A percentile compares a stretch with the other conserved stretches of the same genome.
Conservation (phyloP, 1,140 invertebrate genomes). For the Stegodyphus dumicola region DNA sequence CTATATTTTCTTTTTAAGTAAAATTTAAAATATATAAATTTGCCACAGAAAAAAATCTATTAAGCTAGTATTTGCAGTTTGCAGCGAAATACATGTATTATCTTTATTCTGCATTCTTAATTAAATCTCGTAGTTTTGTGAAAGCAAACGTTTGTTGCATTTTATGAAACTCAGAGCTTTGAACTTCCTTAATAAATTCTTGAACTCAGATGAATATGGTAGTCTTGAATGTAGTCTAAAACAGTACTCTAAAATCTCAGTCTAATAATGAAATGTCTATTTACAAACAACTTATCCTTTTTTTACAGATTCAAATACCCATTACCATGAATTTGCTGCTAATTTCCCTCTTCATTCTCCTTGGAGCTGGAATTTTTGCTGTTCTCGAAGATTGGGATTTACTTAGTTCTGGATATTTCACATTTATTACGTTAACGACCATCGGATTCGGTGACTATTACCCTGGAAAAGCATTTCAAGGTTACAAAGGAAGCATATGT, state of each 20-base stretch:
- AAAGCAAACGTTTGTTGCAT: not conserved
- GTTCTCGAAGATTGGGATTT: conserved; percentile 84
- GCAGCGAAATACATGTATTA: too few species aligned
- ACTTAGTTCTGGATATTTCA: conserved; percentile 92
- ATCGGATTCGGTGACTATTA: conserved; percentile 93
- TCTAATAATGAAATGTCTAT: too few species aligned
- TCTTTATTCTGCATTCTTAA: too few species aligned
- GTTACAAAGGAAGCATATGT: conserved; percentile 69
- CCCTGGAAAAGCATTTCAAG: conserved; percentile 80
- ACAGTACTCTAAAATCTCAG: not conserved
- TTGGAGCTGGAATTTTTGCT: conserved; percentile 82
- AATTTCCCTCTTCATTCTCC: conserved; percentile 78
- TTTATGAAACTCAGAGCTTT: not conserved
- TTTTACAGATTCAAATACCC: conserved; percentile 49
- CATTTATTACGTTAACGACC: conserved; percentile 93
- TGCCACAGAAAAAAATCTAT: too few species aligned
- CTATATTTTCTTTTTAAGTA: too few species aligned
- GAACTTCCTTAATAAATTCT: not conserved
- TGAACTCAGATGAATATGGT: not conserved
- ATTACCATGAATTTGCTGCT: conserved; percentile 60
- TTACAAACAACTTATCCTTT: not conserved
- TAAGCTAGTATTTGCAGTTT: too few species aligned
- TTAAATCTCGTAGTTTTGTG: too few species aligned
- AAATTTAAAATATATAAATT: too few species aligned
- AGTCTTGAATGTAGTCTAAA: not conserved